Conservation (phyloP, 1,140 invertebrate species). For the Drosophila athabasca region DNA sequence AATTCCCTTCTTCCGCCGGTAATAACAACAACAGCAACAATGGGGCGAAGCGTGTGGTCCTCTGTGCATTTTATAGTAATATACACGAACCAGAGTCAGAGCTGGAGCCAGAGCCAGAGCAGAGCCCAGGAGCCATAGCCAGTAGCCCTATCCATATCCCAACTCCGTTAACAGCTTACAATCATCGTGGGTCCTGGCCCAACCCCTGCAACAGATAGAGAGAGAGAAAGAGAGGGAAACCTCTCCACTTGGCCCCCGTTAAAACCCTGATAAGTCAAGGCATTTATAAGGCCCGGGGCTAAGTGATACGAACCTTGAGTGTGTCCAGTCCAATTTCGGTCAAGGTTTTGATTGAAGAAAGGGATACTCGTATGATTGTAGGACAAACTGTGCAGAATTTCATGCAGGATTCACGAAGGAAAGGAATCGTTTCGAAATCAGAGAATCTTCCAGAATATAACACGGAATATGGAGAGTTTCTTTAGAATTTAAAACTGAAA, state of each 20-base stretch:
- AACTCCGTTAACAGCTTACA: constrained; percentile 14
- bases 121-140: not conserved
- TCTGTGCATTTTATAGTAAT: constrained; percentile 62
- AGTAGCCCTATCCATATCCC: constrained; percentile 6
- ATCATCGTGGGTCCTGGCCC: too few species aligned
- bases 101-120: not conserved
- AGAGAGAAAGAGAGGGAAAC: not conserved
- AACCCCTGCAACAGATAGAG: too few species aligned
- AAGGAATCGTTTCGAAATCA: too few species aligned
- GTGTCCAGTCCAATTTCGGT: too few species aligned
- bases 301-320: too few species aligned
- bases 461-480: too few species aligned
- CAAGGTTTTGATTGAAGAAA: constrained; percentile 1
- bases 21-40: constrained; percentile 68
- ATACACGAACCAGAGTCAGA: not conserved
- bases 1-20: constrained; percentile 68
- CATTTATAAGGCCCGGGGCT: too few species aligned
- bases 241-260: not conserved
- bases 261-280: too few species aligned
- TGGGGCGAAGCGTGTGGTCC: constrained; percentile 21
- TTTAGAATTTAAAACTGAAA: not conserved
- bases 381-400: too few species aligned
- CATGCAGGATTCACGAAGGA: too few species aligned
- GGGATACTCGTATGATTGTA: too few species aligned
- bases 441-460: too few species aligned